phyloP scores from a whole-genome alignment of 2,113 vertebrate species.

The Gracilinanus agilis region DNA sequence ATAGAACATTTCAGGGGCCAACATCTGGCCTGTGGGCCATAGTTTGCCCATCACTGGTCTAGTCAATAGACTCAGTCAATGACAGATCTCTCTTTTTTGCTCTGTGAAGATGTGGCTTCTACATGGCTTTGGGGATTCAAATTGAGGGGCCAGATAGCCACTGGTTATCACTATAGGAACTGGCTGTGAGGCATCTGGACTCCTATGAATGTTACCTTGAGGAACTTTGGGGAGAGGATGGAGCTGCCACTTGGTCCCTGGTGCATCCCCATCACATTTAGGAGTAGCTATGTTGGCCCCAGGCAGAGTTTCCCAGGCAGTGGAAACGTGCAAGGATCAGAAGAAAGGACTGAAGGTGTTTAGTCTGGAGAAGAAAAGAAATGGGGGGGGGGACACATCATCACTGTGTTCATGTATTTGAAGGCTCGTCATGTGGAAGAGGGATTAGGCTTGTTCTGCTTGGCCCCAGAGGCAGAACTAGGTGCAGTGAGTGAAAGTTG shows the following conservation, averaged over 20 bases:
- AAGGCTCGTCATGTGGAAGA: neutral
- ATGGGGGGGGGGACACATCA: neutral
- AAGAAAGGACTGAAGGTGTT: neutral
- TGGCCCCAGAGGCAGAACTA: neutral
- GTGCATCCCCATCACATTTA: neutral
- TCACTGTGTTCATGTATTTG: neutral
- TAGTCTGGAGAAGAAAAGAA: neutral
- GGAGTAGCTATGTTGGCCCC: neutral
- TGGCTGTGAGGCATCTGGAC: neutral
- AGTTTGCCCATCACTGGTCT: too few species aligned
- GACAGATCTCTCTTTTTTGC: neutral
- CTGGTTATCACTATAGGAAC: neutral
- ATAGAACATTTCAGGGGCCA: too few species aligned
- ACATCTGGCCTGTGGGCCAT: too few species aligned
- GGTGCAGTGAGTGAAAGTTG: neutral
- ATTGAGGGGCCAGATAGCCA: neutral
- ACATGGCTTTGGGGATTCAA: neutral
- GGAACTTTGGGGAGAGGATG: neutral
- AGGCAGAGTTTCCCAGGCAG: neutral
- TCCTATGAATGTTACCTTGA: neutral
- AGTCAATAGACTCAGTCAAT: neutral
- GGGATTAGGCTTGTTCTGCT: neutral
- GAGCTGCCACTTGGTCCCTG: neutral
- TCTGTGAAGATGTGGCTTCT: neutral
- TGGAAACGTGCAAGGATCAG: neutral